A percentile compares a stretch with the other conserved stretches of the same genome.
Evolutionary conservation across 2,888 invertebrate genomes (phyloP).

Genomic region (Ectobius pallidus): DNA sequence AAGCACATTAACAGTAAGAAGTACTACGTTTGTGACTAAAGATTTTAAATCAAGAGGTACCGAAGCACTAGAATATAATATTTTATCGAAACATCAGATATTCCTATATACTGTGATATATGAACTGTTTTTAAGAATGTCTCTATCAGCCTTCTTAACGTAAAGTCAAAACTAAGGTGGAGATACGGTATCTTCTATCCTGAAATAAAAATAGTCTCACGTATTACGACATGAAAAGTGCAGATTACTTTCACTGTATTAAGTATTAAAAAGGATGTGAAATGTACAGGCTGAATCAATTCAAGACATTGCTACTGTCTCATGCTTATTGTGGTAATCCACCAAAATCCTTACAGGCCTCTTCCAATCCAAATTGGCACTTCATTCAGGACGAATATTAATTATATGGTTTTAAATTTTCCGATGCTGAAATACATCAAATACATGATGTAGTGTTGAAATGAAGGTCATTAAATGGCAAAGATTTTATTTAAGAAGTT

Average conservation of each 20-base stretch:
- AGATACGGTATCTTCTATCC: slow-evolving; percentile 1
- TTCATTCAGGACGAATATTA: slow-evolving; percentile 23
- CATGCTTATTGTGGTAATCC: neutral
- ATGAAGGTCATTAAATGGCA: no score
- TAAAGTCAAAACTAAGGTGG: slow-evolving; percentile 5
- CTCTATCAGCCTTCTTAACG: slow-evolving; percentile 6
- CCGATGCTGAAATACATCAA: neutral
- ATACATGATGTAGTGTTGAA: no score
- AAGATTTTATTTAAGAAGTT: no score
- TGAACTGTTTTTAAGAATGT: slow-evolving; percentile 15
- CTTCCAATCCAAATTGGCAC: neutral
- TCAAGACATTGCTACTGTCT: slow-evolving; percentile 1
- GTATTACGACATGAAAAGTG: slow-evolving; percentile 7
- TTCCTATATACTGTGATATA: slow-evolving; percentile 16
- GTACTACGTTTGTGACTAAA: slow-evolving; percentile 14
- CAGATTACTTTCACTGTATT: slow-evolving; percentile 15
- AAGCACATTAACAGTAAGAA: slow-evolving; percentile 24
- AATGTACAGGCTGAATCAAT: neutral
- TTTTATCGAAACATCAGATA: neutral
- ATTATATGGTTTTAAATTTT: neutral
- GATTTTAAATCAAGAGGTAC: slow-evolving; percentile 8
- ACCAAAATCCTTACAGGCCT: neutral
- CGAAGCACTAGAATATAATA: slow-evolving; percentile 13
- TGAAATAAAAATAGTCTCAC: neutral
- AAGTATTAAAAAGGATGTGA: neutral